Conservation (phyloP, 2,888 invertebrate species). For the Cotesia congregata region DNA sequence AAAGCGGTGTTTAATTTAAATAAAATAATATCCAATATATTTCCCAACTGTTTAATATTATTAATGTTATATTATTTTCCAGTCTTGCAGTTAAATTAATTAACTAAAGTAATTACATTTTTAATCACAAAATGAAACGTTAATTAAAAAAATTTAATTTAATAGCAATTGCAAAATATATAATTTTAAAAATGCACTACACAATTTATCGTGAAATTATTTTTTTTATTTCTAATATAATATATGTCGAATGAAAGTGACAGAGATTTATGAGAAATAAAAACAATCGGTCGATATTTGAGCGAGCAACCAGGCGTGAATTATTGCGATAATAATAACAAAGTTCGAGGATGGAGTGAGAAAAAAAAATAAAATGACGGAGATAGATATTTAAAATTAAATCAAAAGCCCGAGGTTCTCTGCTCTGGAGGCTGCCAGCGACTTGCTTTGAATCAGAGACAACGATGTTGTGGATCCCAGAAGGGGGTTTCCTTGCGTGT, state of each 20-base stretch:
- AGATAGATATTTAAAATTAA: constrained; percentile 36
- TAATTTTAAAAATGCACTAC: too few relatives aligned
- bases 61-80: too few relatives aligned
- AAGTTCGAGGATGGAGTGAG: constrained; percentile 18
- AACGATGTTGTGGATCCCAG: constrained; percentile 22
- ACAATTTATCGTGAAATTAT: too few relatives aligned
- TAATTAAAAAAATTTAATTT: too few relatives aligned
- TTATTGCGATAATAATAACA: constrained; percentile 21
- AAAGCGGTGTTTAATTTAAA: too few relatives aligned
- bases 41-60: too few relatives aligned
- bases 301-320: constrained; percentile 11
- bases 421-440: neutral
- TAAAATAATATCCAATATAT: too few relatives aligned
- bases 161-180: too few relatives aligned
- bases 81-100: too few relatives aligned
- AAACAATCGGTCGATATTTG: neutral
- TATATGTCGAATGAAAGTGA: neutral
- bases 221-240: neutral
- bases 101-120: too few relatives aligned
- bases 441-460: constrained; percentile 34
- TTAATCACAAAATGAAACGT: too few relatives aligned
- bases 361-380: neutral
- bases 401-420: constrained; percentile 38
- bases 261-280: constrained; percentile 9
- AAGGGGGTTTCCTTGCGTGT: constrained; percentile 20